A percentile compares a stretch with the other conserved stretches of the same genome.
Evolutionary conservation across 1,140 invertebrate genomes (phyloP).

Genomic region (Thrips palmi): DNA sequence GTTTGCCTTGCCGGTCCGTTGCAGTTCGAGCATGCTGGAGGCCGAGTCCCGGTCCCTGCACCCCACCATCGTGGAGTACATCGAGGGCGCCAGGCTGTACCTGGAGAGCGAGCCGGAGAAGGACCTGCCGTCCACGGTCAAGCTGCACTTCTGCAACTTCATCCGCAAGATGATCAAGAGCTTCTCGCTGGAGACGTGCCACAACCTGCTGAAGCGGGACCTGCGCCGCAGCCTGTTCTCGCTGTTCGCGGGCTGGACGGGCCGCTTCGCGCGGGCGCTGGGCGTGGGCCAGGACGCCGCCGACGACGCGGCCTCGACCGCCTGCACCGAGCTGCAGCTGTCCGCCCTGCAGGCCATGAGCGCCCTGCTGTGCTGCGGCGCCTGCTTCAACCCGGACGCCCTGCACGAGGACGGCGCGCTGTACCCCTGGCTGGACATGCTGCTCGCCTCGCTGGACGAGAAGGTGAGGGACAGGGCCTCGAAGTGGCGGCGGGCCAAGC

Average conservation of each 20-base stretch:
- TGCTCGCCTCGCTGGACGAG: slow-evolving; percentile 74
- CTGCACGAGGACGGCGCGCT: slow-evolving; percentile 75
- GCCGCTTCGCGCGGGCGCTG: slow-evolving; percentile 49
- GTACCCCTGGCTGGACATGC: slow-evolving; percentile 82
- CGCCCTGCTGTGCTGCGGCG: slow-evolving; percentile 82
- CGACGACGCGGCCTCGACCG: slow-evolving; percentile 17
- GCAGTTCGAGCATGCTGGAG: slow-evolving; percentile 65
- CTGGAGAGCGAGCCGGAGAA: slow-evolving; percentile 82
- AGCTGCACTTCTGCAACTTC: slow-evolving; percentile 87
- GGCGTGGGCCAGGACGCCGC: slow-evolving; percentile 14
- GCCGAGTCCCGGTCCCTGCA: slow-evolving; percentile 63
- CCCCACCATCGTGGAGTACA: slow-evolving; percentile 80
- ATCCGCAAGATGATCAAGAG: slow-evolving; percentile 83
- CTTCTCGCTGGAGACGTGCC: slow-evolving; percentile 71
- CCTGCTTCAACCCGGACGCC: slow-evolving; percentile 71
- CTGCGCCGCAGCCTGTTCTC: slow-evolving; percentile 72
- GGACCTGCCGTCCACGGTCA: slow-evolving; percentile 65
- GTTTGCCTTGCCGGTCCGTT: slow-evolving; percentile 13
- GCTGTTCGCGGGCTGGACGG: slow-evolving; percentile 86
- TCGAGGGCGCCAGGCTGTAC: slow-evolving; percentile 82
- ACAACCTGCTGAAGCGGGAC: slow-evolving; percentile 69
- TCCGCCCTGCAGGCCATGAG: slow-evolving; percentile 75
- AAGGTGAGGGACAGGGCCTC: slow-evolving; percentile 46
- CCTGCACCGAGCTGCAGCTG: slow-evolving; percentile 34
- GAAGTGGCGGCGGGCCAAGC: too few species aligned